phyloP scores from a whole-genome alignment of 92 coral and sea anemone species.

The Epizoanthus ramosus region DNA sequence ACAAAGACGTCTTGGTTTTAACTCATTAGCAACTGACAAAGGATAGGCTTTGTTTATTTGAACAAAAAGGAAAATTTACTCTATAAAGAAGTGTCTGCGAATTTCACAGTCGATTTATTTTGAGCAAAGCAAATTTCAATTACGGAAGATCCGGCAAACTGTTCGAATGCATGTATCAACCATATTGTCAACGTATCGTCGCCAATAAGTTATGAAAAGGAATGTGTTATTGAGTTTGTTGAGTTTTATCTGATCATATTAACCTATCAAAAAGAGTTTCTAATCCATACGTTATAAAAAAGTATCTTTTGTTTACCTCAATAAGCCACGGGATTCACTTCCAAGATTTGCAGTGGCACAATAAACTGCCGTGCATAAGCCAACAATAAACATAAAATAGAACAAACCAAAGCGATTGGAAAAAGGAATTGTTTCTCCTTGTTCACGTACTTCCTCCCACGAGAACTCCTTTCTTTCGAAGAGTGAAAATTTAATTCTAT shows the following conservation, averaged over 20 bases:
- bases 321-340: slow-evolving; percentile 12
- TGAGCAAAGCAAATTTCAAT: slow-evolving; percentile 78
- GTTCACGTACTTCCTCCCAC: slow-evolving; percentile 22
- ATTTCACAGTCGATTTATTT: slow-evolving; percentile 73
- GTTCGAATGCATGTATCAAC: slow-evolving; percentile 1
- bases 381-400: slow-evolving; percentile 18
- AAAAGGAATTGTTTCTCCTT: slow-evolving; percentile 27
- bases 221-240: slow-evolving; percentile 27
- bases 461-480: slow-evolving; percentile 22
- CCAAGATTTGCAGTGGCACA: slow-evolving; percentile 16
- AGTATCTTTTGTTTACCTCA: slow-evolving; percentile 22
- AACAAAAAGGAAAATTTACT: slow-evolving; percentile 60
- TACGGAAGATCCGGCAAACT: slow-evolving; percentile 71
- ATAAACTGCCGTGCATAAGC: slow-evolving; percentile 20
- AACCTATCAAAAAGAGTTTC: slow-evolving; percentile 27
- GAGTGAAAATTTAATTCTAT: slow-evolving; percentile 20
- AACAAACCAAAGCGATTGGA: slow-evolving; percentile 16
- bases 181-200: slow-evolving; percentile 19
- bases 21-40: slow-evolving; percentile 66
- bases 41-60: slow-evolving; percentile 70
- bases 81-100: slow-evolving; percentile 63
- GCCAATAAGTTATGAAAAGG: slow-evolving; percentile 28
- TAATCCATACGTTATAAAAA: slow-evolving; percentile 12
- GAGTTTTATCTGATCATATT: slow-evolving; percentile 21
- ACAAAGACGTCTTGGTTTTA: slow-evolving; percentile 52